Conservation (phyloP, 2,113 vertebrate genomes). For the Oenanthe melanoleuca region DNA sequence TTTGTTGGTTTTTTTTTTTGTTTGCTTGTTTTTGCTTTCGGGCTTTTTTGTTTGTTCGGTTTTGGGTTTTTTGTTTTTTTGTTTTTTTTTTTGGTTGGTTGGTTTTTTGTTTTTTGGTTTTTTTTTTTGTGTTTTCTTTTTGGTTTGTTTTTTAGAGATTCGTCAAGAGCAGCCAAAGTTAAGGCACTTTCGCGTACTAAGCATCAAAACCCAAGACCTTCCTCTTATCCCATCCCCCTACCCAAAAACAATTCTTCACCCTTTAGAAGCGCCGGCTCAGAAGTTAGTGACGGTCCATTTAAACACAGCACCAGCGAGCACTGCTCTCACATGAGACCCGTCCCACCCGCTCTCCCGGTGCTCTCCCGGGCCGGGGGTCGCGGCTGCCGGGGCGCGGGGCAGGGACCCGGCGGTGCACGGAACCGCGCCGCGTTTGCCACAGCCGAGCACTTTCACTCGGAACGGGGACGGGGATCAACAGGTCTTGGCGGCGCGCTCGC, state of each 20-base stretch:
- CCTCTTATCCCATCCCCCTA: background rate
- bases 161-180: background rate
- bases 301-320: background rate
- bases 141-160: background rate
- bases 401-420: background rate
- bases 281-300: background rate
- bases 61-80: no score
- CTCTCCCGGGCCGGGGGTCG: background rate
- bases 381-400: background rate
- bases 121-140: no score
- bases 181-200: background rate
- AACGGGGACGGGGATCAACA: background rate
- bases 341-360: no score
- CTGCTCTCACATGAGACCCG: background rate
- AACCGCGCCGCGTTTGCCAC: accelerated
- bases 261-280: background rate
- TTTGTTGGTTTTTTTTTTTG: background rate
- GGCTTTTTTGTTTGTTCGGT: no score
- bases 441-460: accelerated
- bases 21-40: no score
- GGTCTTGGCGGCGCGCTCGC: background rate
- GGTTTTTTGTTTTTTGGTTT: no score
- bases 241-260: accelerated
- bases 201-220: background rate
- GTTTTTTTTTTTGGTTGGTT: no score